Percentiles rank a stretch among this genome's conserved stretches.
Evolutionary conservation across 2,113 vertebrate species (phyloP).

Genomic region (Heterochromis multidens): DNA sequence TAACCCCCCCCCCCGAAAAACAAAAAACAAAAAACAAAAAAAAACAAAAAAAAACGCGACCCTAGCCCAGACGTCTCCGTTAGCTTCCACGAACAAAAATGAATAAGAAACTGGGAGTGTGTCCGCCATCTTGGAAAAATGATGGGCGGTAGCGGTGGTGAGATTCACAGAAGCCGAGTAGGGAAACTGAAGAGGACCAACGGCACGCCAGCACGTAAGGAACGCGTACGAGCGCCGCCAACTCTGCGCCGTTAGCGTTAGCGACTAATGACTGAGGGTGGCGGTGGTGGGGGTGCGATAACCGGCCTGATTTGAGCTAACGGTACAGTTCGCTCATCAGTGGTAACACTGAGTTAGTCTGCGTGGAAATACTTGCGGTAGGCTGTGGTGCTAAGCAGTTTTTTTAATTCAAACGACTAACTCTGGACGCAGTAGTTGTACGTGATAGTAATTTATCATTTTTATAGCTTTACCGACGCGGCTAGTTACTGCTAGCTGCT

Average conservation of each 20-base stretch:
- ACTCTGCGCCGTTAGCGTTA: constrained; percentile 9
- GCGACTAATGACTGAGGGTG: neutral
- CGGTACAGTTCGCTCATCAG: neutral
- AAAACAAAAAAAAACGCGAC: neutral
- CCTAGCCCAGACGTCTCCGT: neutral
- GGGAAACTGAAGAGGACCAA: constrained; percentile 6
- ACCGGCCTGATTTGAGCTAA: constrained; percentile 32
- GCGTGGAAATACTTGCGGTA: neutral
- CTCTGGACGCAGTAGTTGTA: neutral
- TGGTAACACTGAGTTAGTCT: neutral
- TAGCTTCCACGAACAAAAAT: constrained; percentile 19
- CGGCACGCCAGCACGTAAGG: neutral
- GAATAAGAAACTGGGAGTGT: constrained; percentile 68
- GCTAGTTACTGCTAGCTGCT: neutral
- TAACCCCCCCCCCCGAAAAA: too few species aligned
- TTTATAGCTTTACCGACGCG: neutral
- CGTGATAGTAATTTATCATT: neutral
- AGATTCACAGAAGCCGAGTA: constrained; percentile 75
- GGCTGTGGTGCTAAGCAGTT: neutral
- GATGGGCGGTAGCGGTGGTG: constrained; percentile 64
- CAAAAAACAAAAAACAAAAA: neutral
- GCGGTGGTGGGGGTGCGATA: neutral
- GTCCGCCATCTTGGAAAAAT: constrained; percentile 86
- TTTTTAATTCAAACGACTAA: neutral
- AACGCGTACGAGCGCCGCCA: neutral